Base-by-base conservation (phyloP, 2,888 invertebrate species). In the Apamea crenata region DNA sequence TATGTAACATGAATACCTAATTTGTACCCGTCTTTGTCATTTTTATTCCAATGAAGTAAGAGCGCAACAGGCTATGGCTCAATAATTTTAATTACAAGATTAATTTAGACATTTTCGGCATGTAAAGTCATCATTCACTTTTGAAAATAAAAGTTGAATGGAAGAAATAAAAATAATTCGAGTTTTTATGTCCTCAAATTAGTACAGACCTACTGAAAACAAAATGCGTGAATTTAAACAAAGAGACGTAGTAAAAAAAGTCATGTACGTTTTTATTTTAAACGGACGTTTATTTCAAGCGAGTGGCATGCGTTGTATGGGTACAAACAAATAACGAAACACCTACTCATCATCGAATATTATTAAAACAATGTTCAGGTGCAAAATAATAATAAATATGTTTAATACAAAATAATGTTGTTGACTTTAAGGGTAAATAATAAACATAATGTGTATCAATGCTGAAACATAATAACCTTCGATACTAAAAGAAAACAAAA, bases 231-330 rank as follows among this genome's bases (percentile, higher is more conserved):
- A 32, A 32, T 50, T 6, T 32, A n/a, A 36, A 18, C 53, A 70
- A 16, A 70, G 25, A 32, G 50, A 8, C 50, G 25, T 25, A 36
- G 56, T 70, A 32, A 44, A 77, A 44, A 40, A 66, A 40, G 29
- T 21, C 12, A 12, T 29, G 8, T 16, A 36, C 1, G 10, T 65
- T 68, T 56, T 56, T 25, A 21, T 47, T 66, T 74, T 32, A n/a
- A 72, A 14, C 61, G 25, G 16, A 7, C 1, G 7, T 61, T 29
- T 61, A 71, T 80, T 75, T 73, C 29, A 70, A n/a, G 8, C 32
- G 47, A 80, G 25, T 80, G 72, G 50, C 47, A 84, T 7, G 68
- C 53, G 56, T 65, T 84, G 69, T 67, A 40, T 69, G 36, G 32
- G 18, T 29, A 32, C 63, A 65, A 85, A 74, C 66, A 63, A 85